A percentile compares a stretch with the other conserved stretches of the same genome.
phyloP scores from a whole-genome alignment of 2,113 vertebrate species.

The Naja naja region DNA sequence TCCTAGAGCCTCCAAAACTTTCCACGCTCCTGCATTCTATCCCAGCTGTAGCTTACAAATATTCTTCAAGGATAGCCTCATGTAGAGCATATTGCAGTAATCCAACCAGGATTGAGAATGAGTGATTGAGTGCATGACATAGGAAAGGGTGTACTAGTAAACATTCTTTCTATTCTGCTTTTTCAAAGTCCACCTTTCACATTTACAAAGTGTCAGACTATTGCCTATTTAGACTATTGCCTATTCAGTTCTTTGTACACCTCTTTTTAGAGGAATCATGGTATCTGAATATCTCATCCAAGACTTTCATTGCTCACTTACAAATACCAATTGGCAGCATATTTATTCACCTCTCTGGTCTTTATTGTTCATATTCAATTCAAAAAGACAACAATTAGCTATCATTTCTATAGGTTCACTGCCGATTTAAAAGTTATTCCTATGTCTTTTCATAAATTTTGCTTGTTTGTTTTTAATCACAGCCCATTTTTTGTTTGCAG shows the following conservation, averaged over 20 bases:
- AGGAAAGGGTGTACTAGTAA: neutral
- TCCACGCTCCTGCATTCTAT: too few relatives aligned
- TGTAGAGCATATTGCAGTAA: too few relatives aligned
- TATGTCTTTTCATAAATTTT: neutral
- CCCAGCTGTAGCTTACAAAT: too few relatives aligned
- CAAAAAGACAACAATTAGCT: neutral
- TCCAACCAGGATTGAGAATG: too few relatives aligned
- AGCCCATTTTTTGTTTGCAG: neutral
- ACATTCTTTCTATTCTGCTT: neutral
- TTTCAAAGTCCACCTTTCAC: neutral
- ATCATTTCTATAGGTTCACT: neutral
- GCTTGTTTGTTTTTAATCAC: neutral
- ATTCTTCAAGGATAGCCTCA: too few relatives aligned
- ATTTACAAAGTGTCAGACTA: too few relatives aligned
- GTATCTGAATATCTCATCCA: neutral
- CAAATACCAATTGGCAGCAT: neutral
- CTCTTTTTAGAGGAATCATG: neutral
- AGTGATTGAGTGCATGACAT: too few relatives aligned
- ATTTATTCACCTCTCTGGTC: neutral
- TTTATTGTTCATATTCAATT: neutral
- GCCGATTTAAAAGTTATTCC: too few relatives aligned
- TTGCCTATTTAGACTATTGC: neutral
- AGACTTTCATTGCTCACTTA: neutral
- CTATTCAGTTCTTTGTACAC: neutral
- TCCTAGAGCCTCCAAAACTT: too few relatives aligned